Base-by-base conservation (phyloP, 2,888 invertebrate species). In the Acleris laterana region DNA sequence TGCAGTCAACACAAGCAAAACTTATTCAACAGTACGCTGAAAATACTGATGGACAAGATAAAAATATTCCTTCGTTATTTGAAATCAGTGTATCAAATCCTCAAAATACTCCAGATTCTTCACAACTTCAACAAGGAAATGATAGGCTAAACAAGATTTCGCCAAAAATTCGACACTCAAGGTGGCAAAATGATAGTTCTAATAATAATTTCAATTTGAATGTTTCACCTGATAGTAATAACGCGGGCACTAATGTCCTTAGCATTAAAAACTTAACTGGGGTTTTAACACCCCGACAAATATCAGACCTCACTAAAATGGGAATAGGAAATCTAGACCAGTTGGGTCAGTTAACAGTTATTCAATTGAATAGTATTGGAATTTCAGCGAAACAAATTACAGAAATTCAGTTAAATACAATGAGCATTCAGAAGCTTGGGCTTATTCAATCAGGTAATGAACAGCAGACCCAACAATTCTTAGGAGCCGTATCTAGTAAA, bases 291-390 rank as follows among this genome's bases (percentile, higher is more conserved):
- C 83, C 89, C 5, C 90, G 94, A 68, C 94, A 94, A 78, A 94
- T 95, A 77, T 86, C 90, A n/a, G 94, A 94, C 75, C 86, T 95
- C 52, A 89, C 92, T 6, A 93, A 93, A 82, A 89, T 94, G 85
- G 95, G 95, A 62, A 94, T 95, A 52, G 93, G 93, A 63, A 94
- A 94, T 82, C 87, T 95, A 76, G 94, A 95, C 74, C 94, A 95
- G 75, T 84, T 95, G 71, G 90, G 94, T 70, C 94, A 94, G 77
- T 83, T 95, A 63, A 95, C 94, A 52, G 94, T 95, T 67, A 89
- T 94, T 44, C 94, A 95, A 74, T 79, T 95, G 53, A 94, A 94
- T 77, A 93, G 93, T 75, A 93, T 94, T 73, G 95, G 95, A 16
- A 85, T 95, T 60, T 94, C 94, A 5, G 82, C 94, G 63, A 89